Percentiles rank a stretch among this genome's conserved stretches.
These are phyloP conservation scores for Hyaena hyaena DNA, from an alignment of 2,113 vertebrate genomes.

Conservation along the genomic window DNA sequence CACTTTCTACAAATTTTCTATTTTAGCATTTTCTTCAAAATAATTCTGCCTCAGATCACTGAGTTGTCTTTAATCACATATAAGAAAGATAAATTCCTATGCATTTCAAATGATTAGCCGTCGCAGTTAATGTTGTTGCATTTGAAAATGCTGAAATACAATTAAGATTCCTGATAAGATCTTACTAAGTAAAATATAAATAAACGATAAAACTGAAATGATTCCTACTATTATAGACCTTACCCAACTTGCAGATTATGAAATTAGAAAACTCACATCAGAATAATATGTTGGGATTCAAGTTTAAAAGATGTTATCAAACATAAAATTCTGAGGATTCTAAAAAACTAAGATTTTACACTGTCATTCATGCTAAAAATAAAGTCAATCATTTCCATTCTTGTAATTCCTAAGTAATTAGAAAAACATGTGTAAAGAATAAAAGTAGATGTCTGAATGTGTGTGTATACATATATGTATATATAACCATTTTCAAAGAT, in stretches of 20 bases:
- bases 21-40: neutral
- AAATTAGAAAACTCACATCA: slow-evolving; percentile 50
- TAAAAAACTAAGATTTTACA: neutral
- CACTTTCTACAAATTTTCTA: neutral
- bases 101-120: slow-evolving; percentile 35
- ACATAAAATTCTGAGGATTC: neutral
- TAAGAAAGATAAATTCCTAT: neutral
- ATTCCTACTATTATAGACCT: slow-evolving; percentile 52
- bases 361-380: neutral
- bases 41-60: slow-evolving; percentile 11
- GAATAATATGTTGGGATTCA: neutral
- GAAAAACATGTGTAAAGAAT: neutral
- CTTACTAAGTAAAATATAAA: slow-evolving; percentile 53
- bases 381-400: neutral
- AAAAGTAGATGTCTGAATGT: neutral
- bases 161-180: slow-evolving; percentile 36
- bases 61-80: slow-evolving; percentile 16
- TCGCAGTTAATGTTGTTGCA: neutral
- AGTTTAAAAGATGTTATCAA: slow-evolving; percentile 10
- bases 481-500: neutral
- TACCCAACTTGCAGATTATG: slow-evolving; percentile 35
- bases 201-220: neutral
- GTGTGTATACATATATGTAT: neutral
- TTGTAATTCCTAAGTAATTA: neutral
- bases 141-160: slow-evolving; percentile 61